Percentiles rank a stretch among this genome's conserved stretches.
Evolutionary conservation across 1,140 invertebrate genomes (phyloP).

Genomic region (Zaprionus davidi): DNA sequence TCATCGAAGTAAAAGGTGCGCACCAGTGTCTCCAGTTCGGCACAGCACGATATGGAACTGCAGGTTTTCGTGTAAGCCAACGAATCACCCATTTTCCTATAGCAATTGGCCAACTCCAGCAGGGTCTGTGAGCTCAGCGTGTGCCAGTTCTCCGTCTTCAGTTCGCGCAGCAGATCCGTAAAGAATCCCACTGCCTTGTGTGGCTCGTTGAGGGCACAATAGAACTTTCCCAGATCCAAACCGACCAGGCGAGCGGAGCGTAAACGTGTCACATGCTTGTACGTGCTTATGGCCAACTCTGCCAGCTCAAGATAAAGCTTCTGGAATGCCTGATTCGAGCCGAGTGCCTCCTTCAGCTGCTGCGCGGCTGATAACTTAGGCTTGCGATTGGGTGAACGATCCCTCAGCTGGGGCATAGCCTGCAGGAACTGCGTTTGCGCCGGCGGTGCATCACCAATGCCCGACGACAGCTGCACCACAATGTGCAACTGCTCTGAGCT

Average conservation of each 20-base stretch:
- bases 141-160: conserved; percentile 94
- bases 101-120: conserved; percentile 93
- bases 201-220: conserved; percentile 93
- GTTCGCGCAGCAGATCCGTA: conserved; percentile 93
- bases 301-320: conserved; percentile 96
- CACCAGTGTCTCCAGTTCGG: conserved; percentile 89
- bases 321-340: conserved; percentile 94
- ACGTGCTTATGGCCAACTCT: conserved; percentile 97
- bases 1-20: conserved; percentile 91
- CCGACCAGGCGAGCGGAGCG: conserved; percentile 94
- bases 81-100: conserved; percentile 91
- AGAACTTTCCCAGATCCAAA: conserved; percentile 94
- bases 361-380: conserved; percentile 88
- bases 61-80: conserved; percentile 90
- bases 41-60: conserved; percentile 90
- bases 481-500: conserved; percentile 94
- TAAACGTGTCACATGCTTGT: conserved; percentile 96
- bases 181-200: conserved; percentile 95
- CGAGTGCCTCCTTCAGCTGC: conserved; percentile 94
- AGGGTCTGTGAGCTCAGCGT: conserved; percentile 92
- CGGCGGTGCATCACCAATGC: conserved; percentile 90
- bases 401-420: conserved; percentile 69
- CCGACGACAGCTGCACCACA: conserved; percentile 94
- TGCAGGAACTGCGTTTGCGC: conserved; percentile 62
- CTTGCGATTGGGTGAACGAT: conserved; percentile 82